Conservation (phyloP, 37 sponge, comb jelly and placozoan species). For the Chondrosia reniformis region DNA sequence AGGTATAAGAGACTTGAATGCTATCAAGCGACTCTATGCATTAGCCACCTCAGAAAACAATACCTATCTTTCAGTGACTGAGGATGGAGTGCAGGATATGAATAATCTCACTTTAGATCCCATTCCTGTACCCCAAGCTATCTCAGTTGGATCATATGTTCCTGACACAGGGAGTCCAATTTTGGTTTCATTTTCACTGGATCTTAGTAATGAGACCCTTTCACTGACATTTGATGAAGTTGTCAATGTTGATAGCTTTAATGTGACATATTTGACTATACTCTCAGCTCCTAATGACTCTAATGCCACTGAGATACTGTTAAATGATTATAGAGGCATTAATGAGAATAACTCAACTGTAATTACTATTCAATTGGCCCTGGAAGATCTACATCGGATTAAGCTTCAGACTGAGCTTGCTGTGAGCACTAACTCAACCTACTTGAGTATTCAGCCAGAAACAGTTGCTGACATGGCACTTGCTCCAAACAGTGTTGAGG, state of each 20-base stretch:
- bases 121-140: conserved; percentile 28
- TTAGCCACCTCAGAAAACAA: conserved; percentile 56
- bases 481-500: conserved; percentile 41
- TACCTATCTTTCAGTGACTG: conserved; percentile 58
- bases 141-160: conserved; percentile 22
- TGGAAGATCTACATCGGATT: conserved; percentile 79
- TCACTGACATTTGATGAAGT: conserved; percentile 85
- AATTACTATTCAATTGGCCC: conserved; percentile 45
- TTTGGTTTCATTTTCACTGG: conserved; percentile 50
- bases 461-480: conserved; percentile 75
- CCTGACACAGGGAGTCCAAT: conserved; percentile 52
- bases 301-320: neutral
- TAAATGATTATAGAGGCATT: neutral
- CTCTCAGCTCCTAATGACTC: neutral
- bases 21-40: conserved; percentile 57
- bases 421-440: conserved; percentile 44
- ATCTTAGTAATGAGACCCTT: conserved; percentile 73
- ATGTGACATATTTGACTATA: conserved; percentile 23
- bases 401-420: conserved; percentile 75
- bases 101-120: conserved; percentile 34
- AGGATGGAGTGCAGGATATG: conserved; percentile 65
- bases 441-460: conserved; percentile 28
- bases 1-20: conserved; percentile 63
- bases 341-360: conserved; percentile 60
- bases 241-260: conserved; percentile 63